These are phyloP conservation scores for Saccostrea glomerata DNA, from an alignment of 1,140 invertebrate species.

Conservation along the genomic window DNA sequence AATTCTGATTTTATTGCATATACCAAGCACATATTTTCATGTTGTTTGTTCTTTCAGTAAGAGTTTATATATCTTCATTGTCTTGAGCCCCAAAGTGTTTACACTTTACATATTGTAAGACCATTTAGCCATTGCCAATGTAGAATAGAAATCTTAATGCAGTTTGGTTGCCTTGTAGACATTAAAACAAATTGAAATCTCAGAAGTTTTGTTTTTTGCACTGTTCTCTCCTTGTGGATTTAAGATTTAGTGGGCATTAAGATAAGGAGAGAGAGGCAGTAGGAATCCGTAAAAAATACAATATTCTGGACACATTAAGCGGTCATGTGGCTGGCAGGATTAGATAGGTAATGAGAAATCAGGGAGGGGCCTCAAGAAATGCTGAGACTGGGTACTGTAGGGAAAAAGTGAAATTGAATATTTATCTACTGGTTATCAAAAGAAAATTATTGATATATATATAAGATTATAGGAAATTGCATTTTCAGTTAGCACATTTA, in stretches of 20 bases:
- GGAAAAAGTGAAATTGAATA: conserved; percentile 24
- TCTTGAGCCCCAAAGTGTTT: background rate
- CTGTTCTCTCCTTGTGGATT: conserved; percentile 27
- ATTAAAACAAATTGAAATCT: background rate
- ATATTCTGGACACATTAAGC: conserved; percentile 28
- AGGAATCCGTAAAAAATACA: conserved; percentile 27
- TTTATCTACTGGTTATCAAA: background rate
- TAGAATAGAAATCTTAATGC: background rate
- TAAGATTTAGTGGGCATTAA: conserved; percentile 34
- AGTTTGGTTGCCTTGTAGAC: background rate
- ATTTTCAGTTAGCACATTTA: background rate
- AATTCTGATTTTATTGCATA: too few species aligned
- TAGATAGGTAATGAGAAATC: conserved; percentile 16
- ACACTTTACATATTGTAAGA: background rate
- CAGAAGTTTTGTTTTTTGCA: background rate
- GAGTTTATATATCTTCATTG: background rate
- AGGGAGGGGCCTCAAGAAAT: background rate
- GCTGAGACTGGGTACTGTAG: background rate
- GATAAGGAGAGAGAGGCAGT: conserved; percentile 5
- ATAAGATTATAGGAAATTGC: background rate
- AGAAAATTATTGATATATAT: background rate
- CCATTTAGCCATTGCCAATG: background rate
- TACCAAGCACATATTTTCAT: too few species aligned
- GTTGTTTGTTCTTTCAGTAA: background rate
- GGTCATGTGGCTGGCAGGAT: conserved; percentile 5